These are phyloP conservation scores for Sceloporus tristichus DNA, from an alignment of 2,113 vertebrate genomes.

Conservation along the genomic window DNA sequence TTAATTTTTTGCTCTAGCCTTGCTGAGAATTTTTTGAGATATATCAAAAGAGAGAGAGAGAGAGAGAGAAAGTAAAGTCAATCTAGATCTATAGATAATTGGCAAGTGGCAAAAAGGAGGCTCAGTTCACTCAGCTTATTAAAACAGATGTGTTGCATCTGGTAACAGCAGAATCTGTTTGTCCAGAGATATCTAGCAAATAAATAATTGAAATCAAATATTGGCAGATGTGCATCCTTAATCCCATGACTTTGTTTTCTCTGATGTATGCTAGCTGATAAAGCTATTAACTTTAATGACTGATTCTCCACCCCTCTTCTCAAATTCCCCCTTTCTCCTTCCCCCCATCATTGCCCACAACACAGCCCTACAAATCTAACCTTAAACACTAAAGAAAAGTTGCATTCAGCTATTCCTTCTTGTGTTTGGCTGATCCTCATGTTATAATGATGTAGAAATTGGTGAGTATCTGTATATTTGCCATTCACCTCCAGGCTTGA, in stretches of 20 bases:
- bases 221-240: constrained; percentile 64
- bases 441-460: constrained; percentile 48
- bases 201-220: constrained; percentile 73
- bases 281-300: constrained; percentile 48
- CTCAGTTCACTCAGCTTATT: constrained; percentile 77
- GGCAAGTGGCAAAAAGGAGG: constrained; percentile 71
- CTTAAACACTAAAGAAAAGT: constrained; percentile 36
- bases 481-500: constrained; percentile 52
- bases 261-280: constrained; percentile 47
- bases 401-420: constrained; percentile 64
- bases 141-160: constrained; percentile 73
- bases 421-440: constrained; percentile 35
- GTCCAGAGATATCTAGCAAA: constrained; percentile 75
- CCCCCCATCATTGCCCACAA: neutral
- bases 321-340: neutral
- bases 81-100: constrained; percentile 68
- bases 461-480: constrained; percentile 72
- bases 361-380: neutral
- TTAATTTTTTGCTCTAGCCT: constrained; percentile 57
- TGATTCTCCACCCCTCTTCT: constrained; percentile 33
- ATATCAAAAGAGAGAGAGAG: constrained; percentile 7
- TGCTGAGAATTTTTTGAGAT: constrained; percentile 32
- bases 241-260: constrained; percentile 52
- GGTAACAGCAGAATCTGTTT: constrained; percentile 69
- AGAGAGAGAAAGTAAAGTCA: neutral